Evolutionary conservation across 2,113 vertebrate genomes (phyloP).

Genomic region (Elephas maximus): DNA sequence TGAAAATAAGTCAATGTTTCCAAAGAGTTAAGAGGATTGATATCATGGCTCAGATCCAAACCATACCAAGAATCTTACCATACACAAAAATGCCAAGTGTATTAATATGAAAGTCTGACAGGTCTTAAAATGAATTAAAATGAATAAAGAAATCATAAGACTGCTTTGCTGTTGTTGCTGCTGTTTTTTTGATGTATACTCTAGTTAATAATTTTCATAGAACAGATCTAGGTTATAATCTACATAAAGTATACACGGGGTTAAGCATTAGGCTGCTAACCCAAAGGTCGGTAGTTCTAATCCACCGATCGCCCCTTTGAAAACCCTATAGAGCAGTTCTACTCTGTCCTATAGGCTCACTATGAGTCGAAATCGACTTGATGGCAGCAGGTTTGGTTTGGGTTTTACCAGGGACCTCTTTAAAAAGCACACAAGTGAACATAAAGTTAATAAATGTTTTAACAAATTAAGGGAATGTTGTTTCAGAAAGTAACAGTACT

Average conservation of each 20-base stretch:
- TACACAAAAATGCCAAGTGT: slow-evolving; percentile 68
- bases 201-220: slow-evolving; percentile 7
- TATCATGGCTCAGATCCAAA: slow-evolving; percentile 55
- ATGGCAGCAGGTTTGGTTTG: background rate
- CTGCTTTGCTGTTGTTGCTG: background rate
- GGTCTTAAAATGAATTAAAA: slow-evolving; percentile 40
- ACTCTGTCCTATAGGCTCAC: background rate
- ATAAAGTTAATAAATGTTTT: slow-evolving; percentile 20
- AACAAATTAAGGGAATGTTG: slow-evolving; percentile 14
- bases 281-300: background rate
- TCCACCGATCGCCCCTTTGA: background rate
- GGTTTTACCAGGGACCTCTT: background rate
- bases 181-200: background rate
- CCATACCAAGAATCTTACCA: slow-evolving; percentile 40
- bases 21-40: slow-evolving; percentile 36
- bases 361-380: background rate
- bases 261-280: background rate
- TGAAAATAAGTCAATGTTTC: slow-evolving; percentile 74
- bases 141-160: slow-evolving; percentile 38
- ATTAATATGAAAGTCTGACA: slow-evolving; percentile 55
- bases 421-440: background rate
- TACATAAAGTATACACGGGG: background rate
- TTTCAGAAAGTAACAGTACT: slow-evolving; percentile 8
- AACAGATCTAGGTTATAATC: background rate
- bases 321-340: background rate